Evolutionary conservation across 2,888 invertebrate species (phyloP).

Genomic region (Idaea aversata): DNA sequence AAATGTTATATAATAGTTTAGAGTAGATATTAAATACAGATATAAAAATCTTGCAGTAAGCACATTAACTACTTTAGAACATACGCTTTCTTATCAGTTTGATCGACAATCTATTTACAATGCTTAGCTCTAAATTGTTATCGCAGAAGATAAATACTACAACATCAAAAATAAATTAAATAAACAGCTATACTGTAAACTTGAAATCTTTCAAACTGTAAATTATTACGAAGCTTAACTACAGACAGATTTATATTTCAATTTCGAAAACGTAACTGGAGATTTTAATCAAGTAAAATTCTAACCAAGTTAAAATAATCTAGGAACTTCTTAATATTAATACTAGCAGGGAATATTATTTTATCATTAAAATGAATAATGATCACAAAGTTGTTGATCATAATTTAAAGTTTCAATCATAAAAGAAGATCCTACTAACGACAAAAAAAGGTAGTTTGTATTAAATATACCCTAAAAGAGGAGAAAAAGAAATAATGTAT

Average conservation of each 20-base stretch:
- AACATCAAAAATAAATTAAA: background rate
- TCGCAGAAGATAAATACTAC: background rate
- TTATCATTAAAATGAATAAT: too few species aligned
- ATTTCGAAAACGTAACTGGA: background rate
- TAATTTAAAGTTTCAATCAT: too few species aligned
- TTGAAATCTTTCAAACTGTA: background rate
- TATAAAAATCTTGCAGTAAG: conserved; percentile 39
- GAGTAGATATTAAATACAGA: conserved; percentile 29
- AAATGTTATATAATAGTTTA: conserved; percentile 22
- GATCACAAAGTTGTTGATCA: too few species aligned
- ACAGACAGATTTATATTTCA: background rate
- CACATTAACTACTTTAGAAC: conserved; percentile 76
- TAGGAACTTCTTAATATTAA: too few species aligned
- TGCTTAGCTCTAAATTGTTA: conserved; percentile 24
- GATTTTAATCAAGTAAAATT: background rate
- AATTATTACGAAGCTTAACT: background rate
- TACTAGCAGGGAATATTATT: too few species aligned
- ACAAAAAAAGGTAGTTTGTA: too few species aligned
- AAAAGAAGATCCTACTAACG: too few species aligned
- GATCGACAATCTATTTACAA: conserved; percentile 42
- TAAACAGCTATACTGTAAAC: background rate
- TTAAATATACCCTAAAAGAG: too few species aligned
- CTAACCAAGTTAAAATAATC: background rate
- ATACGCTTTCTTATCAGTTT: conserved; percentile 65
- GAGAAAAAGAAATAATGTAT: too few species aligned